Conservation (phyloP, 2,888 invertebrate genomes). For the Nebria brevicollis region DNA sequence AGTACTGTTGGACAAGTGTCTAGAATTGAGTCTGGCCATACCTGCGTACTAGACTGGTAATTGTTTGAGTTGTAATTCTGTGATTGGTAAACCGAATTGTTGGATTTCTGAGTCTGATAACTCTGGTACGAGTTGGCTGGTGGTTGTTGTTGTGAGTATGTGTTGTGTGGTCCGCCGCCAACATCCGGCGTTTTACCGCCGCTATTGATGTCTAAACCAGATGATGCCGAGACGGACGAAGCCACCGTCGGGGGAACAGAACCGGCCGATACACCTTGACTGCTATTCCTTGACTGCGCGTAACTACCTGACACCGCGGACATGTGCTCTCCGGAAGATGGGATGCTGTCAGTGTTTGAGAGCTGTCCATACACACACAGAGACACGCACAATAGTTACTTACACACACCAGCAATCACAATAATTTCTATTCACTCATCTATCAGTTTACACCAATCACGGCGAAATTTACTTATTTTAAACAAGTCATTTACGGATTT, state of each 20-base stretch:
- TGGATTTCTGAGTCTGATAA: slow-evolving; percentile 59
- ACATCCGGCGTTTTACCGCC: slow-evolving; percentile 45
- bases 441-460: not conserved
- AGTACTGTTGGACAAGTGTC: not conserved
- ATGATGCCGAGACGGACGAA: slow-evolving; percentile 53
- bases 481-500: not conserved
- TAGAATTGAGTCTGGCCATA: not conserved
- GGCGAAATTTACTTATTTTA: not conserved
- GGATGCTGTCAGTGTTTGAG: slow-evolving; percentile 61
- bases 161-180: slow-evolving; percentile 37
- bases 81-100: slow-evolving; percentile 62
- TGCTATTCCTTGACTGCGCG: slow-evolving; percentile 58
- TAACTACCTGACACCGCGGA: slow-evolving; percentile 60
- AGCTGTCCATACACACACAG: slow-evolving; percentile 55
- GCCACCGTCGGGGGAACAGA: slow-evolving; percentile 48
- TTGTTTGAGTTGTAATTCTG: slow-evolving; percentile 62
- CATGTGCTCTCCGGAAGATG: slow-evolving; percentile 59
- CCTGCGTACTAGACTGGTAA: slow-evolving; percentile 55
- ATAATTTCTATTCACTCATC: slow-evolving; percentile 6
- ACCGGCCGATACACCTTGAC: slow-evolving; percentile 47
- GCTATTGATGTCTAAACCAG: slow-evolving; percentile 49
- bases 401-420: not conserved
- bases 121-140: slow-evolving; percentile 48
- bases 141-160: slow-evolving; percentile 41
- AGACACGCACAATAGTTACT: slow-evolving; percentile 1